Conservation (phyloP, 1,140 invertebrate species). For the Drosophila oshimai region DNA sequence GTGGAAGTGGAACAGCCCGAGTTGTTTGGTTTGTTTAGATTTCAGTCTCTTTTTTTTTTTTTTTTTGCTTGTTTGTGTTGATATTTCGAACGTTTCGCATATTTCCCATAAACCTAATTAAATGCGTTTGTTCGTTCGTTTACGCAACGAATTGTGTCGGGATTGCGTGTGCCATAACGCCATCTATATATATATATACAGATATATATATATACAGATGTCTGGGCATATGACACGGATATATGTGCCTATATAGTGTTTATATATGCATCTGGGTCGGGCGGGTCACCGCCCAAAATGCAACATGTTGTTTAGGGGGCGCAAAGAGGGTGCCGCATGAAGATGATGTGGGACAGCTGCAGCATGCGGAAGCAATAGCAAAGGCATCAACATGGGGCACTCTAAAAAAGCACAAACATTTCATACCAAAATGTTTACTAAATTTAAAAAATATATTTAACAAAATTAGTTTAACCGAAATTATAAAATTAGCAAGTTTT, state of each 20-base stretch:
- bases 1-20: not conserved
- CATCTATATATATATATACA: slow-evolving; percentile 3
- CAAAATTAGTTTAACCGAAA: too few species aligned
- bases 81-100: slow-evolving; percentile 58
- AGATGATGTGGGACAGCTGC: slow-evolving; percentile 43
- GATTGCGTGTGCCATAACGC: slow-evolving; percentile 34
- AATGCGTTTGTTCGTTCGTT: slow-evolving; percentile 67
- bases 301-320: slow-evolving; percentile 40
- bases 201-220: slow-evolving; percentile 1
- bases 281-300: slow-evolving; percentile 50
- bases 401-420: not conserved
- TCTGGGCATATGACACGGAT: not conserved
- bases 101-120: slow-evolving; percentile 79
- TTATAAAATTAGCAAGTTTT: not conserved
- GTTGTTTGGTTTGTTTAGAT: slow-evolving; percentile 4
- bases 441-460: not conserved
- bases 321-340: not conserved
- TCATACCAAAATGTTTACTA: not conserved
- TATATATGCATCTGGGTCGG: slow-evolving; percentile 40
- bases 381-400: slow-evolving; percentile 8
- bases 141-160: slow-evolving; percentile 69
- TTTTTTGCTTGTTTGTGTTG: slow-evolving; percentile 20
- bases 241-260: not conserved
- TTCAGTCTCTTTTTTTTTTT: slow-evolving; percentile 22
- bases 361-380: slow-evolving; percentile 23